Evolutionary conservation across 2,797 vertebrate genomes (phyloP).

Genomic region (Gadopsis marmoratus): DNA sequence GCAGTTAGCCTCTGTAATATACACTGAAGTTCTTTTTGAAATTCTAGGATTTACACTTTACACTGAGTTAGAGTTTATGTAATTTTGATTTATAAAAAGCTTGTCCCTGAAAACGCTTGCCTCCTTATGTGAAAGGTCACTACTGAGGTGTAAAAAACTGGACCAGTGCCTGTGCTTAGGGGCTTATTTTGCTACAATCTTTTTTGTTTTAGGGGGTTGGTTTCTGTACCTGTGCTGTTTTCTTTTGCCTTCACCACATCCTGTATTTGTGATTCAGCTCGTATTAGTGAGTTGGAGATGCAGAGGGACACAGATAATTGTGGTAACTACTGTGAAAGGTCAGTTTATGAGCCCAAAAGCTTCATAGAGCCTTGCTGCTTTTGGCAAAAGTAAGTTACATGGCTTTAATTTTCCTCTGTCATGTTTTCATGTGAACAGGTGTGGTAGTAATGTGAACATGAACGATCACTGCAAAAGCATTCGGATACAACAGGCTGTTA

Average conservation of each 20-base stretch:
- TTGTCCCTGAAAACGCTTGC: constrained; percentile 62
- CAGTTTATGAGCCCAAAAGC: constrained; percentile 28
- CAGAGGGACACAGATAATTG: constrained; percentile 38
- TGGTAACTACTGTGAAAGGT: constrained; percentile 59
- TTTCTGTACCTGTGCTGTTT: constrained; percentile 40
- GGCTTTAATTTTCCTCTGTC: constrained; percentile 70
- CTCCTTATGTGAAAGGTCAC: constrained; percentile 57
- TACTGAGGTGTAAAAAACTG: constrained; percentile 55
- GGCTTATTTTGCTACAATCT: constrained; percentile 70
- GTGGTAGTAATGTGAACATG: constrained; percentile 28
- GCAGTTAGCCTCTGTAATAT: constrained; percentile 82
- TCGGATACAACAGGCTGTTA: constrained; percentile 24
- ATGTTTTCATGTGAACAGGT: constrained; percentile 61
- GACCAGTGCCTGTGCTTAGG: constrained; percentile 71
- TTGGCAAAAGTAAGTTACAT: constrained; percentile 41
- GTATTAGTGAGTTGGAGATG: constrained; percentile 36
- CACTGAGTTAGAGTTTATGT: constrained; percentile 61
- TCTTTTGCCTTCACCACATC: constrained; percentile 29
- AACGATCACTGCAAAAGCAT: constrained; percentile 25
- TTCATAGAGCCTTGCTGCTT: constrained; percentile 60
- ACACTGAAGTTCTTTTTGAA: constrained; percentile 79
- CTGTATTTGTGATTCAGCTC: constrained; percentile 53
- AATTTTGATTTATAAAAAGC: constrained; percentile 46
- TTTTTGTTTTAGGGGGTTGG: constrained; percentile 34
- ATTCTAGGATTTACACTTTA: constrained; percentile 77